Conservation (phyloP, 2,888 invertebrate species). For the Aporophyla nigra region DNA sequence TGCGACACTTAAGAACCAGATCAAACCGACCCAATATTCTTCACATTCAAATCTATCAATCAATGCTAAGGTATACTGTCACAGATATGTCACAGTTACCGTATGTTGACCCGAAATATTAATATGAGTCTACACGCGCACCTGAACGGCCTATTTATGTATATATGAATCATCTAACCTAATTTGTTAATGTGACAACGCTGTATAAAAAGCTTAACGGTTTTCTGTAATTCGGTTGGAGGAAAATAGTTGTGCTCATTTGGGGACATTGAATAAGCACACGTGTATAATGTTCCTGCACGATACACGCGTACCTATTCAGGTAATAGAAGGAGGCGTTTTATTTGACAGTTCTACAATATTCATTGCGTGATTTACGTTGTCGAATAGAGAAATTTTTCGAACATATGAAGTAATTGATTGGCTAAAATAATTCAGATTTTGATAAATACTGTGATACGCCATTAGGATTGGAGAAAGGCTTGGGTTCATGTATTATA, state of each 20-base stretch:
- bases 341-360: too few species aligned
- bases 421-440: too few species aligned
- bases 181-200: conserved; percentile 23
- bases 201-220: conserved; percentile 1
- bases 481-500: too few species aligned
- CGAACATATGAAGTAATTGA: too few species aligned
- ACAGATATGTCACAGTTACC: conserved; percentile 1
- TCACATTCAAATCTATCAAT: conserved; percentile 19
- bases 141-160: conserved; percentile 40
- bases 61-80: conserved; percentile 24
- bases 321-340: too few species aligned
- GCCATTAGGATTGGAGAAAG: too few species aligned
- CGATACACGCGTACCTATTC: too few species aligned
- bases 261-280: not conserved
- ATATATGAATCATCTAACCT: conserved; percentile 34
- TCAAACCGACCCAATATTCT: conserved; percentile 3
- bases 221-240: not conserved
- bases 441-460: too few species aligned
- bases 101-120: conserved; percentile 34
- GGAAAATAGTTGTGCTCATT: conserved; percentile 3
- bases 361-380: too few species aligned
- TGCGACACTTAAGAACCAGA: not conserved
- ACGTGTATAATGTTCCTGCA: not conserved
- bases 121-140: conserved; percentile 39
- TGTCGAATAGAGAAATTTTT: too few species aligned